Percentiles rank a stretch among this genome's conserved stretches.
Evolutionary conservation across 2,888 invertebrate species (phyloP).

Genomic region (Caradrina kadenii): DNA sequence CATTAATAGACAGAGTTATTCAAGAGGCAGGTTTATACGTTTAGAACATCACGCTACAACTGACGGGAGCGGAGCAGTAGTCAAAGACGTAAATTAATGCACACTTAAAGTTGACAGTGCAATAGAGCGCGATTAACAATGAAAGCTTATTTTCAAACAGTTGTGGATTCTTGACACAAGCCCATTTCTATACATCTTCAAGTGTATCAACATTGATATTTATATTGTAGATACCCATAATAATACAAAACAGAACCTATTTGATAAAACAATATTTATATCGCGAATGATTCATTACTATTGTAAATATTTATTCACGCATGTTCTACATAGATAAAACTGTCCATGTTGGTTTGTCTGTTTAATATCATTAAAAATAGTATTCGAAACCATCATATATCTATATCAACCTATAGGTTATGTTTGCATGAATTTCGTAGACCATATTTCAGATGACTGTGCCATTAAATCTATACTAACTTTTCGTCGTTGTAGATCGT

Average conservation of each 20-base stretch:
- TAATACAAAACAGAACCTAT: conserved; percentile 44
- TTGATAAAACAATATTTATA: conserved; percentile 31
- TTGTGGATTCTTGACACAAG: not conserved
- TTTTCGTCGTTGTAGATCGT: too few species aligned
- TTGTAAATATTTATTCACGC: conserved; percentile 44
- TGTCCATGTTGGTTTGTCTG: conserved; percentile 28
- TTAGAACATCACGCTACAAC: too few species aligned
- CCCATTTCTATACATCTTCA: conserved; percentile 15
- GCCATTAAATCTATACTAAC: too few species aligned
- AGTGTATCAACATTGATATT: conserved; percentile 35
- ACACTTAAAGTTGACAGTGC: too few species aligned
- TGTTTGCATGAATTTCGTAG: conserved; percentile 1
- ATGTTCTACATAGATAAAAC: conserved; percentile 26
- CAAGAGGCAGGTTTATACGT: too few species aligned
- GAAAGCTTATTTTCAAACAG: not conserved
- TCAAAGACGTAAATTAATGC: too few species aligned
- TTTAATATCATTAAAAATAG: conserved; percentile 30
- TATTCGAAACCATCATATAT: conserved; percentile 21
- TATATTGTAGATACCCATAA: conserved; percentile 14
- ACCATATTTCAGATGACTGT: not conserved
- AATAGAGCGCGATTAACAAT: not conserved
- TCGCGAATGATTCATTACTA: conserved; percentile 43
- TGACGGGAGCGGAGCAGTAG: too few species aligned
- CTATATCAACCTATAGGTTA: not conserved
- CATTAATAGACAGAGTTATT: too few species aligned